Evolutionary conservation across 92 coral and sea anemone genomes (phyloP).

Genomic region (Plumapathes pennacea): DNA sequence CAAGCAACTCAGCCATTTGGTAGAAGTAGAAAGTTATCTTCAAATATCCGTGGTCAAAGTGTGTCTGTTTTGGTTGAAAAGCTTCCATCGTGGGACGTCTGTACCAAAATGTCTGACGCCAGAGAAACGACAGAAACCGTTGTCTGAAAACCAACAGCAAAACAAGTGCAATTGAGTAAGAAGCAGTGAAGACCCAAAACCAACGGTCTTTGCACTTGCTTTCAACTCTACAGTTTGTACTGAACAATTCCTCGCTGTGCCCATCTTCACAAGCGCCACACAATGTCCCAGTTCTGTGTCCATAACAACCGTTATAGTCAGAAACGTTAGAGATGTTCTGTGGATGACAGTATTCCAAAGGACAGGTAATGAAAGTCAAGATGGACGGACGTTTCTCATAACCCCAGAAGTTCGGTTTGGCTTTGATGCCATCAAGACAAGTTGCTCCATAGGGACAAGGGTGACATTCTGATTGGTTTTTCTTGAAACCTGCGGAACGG

Average conservation of each 20-base stretch:
- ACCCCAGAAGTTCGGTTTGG: conserved; percentile 61
- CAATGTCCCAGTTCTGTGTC: conserved; percentile 58
- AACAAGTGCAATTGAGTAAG: conserved; percentile 29
- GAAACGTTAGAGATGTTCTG: conserved; percentile 9
- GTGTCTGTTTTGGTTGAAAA: neutral
- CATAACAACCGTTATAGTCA: conserved; percentile 55
- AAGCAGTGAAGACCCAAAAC: conserved; percentile 63
- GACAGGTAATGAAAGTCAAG: conserved; percentile 49
- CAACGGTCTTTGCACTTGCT: conserved; percentile 46
- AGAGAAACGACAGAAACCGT: conserved; percentile 34
- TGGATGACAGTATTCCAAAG: conserved; percentile 48
- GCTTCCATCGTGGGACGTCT: neutral
- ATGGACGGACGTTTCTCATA: conserved; percentile 21
- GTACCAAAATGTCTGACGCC: conserved; percentile 51
- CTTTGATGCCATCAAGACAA: conserved; percentile 13
- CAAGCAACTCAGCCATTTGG: conserved; percentile 52
- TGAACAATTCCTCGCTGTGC: conserved; percentile 54
- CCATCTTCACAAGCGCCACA: conserved; percentile 70
- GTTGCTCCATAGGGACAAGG: conserved; percentile 50
- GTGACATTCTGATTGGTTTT: conserved; percentile 14
- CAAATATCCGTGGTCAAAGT: conserved; percentile 21
- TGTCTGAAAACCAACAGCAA: conserved; percentile 45
- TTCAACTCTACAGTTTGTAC: conserved; percentile 40
- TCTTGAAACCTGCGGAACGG: conserved; percentile 18
- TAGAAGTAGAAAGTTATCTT: conserved; percentile 72